These are phyloP conservation scores for Siphamia tubifer DNA, from an alignment of 2,113 vertebrate species.

Conservation along the genomic window DNA sequence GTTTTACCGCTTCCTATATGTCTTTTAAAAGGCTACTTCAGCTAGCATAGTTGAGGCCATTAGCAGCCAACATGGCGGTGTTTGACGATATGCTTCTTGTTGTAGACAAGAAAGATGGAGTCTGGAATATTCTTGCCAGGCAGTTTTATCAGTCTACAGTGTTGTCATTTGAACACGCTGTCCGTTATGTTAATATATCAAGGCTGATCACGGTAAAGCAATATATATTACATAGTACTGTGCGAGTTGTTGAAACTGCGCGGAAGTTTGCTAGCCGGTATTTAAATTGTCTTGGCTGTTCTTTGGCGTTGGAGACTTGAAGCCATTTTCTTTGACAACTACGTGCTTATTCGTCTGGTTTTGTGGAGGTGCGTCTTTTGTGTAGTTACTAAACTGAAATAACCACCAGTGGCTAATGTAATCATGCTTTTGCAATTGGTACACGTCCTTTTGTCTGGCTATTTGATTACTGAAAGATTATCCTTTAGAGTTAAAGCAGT, in stretches of 20 bases:
- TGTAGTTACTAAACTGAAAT: neutral
- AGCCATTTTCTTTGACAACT: slow-evolving; percentile 61
- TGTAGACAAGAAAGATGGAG: slow-evolving; percentile 68
- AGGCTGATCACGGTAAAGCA: too few relatives aligned
- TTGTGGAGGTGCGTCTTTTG: neutral
- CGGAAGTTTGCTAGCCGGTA: neutral
- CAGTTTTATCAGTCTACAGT: neutral
- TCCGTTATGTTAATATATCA: neutral
- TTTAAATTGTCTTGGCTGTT: neutral
- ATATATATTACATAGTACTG: too few relatives aligned
- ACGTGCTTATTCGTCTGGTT: slow-evolving; percentile 4
- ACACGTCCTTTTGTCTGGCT: too few relatives aligned
- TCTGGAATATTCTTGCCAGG: slow-evolving; percentile 46
- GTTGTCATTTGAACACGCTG: neutral
- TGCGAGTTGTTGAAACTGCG: neutral
- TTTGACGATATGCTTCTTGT: slow-evolving; percentile 46
- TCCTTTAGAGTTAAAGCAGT: neutral
- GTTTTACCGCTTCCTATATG: neutral
- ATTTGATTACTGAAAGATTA: neutral
- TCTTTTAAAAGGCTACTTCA: neutral
- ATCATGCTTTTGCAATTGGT: too few relatives aligned
- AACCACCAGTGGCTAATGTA: neutral
- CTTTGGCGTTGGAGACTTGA: slow-evolving; percentile 28
- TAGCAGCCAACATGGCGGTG: slow-evolving; percentile 71
- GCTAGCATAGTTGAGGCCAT: neutral